These are phyloP conservation scores for Drosophila infuscata DNA, from an alignment of 2,888 invertebrate genomes.

Conservation along the genomic window DNA sequence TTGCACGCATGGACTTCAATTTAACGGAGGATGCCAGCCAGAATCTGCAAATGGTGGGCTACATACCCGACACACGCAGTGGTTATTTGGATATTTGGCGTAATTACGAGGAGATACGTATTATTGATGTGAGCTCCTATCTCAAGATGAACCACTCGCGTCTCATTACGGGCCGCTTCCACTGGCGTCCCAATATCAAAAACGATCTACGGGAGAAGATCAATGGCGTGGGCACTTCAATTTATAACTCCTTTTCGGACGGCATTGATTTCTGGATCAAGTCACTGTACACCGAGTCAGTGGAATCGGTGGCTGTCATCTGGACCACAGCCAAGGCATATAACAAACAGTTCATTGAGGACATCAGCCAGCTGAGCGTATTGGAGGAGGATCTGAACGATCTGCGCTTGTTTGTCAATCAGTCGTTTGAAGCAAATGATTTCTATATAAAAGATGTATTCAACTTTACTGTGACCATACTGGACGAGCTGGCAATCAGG, in stretches of 20 bases:
- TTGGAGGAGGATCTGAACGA: constrained; percentile 88
- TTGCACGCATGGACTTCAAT: constrained; percentile 89
- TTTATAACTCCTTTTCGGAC: constrained; percentile 86
- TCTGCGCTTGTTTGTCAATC: constrained; percentile 89
- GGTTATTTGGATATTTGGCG: constrained; percentile 92
- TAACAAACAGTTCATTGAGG: constrained; percentile 89
- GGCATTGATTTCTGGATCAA: constrained; percentile 88
- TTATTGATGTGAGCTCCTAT: constrained; percentile 92
- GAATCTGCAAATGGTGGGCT: constrained; percentile 90
- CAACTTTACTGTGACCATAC: constrained; percentile 88
- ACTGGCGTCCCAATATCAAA: constrained; percentile 92
- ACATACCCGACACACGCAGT: constrained; percentile 91
- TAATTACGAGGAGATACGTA: constrained; percentile 91
- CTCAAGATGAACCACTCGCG: constrained; percentile 93
- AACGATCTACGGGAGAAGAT: constrained; percentile 86
- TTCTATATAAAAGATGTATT: constrained; percentile 93
- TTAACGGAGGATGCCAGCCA: constrained; percentile 89
- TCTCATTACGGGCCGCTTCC: constrained; percentile 91
- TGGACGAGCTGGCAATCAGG: constrained; percentile 92
- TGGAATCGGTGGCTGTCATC: constrained; percentile 88
- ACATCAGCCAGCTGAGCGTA: constrained; percentile 88
- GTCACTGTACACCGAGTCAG: constrained; percentile 89
- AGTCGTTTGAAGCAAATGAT: constrained; percentile 92
- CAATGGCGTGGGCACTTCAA: constrained; percentile 84
- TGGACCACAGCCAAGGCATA: constrained; percentile 92